phyloP scores from a whole-genome alignment of 2,888 invertebrate species.

The Drosophila eohydei region DNA sequence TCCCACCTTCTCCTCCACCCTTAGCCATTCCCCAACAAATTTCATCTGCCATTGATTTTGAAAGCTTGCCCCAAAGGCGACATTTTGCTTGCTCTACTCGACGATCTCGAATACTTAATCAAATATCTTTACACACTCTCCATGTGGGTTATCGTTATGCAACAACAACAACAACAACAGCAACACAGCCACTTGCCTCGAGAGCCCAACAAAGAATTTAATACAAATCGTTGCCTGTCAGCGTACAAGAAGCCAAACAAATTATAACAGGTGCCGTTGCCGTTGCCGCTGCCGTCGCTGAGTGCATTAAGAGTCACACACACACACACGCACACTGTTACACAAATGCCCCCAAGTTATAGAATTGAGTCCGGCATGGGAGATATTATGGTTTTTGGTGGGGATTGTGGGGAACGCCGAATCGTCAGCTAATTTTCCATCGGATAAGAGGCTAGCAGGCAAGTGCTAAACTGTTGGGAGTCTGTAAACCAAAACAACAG shows the following conservation, averaged over 20 bases:
- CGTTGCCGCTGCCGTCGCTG: constrained; percentile 19
- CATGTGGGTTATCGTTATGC: constrained; percentile 55
- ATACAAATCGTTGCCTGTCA: constrained; percentile 76
- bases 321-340: constrained; percentile 10
- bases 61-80: constrained; percentile 37
- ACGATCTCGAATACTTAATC: constrained; percentile 59
- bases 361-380: constrained; percentile 24
- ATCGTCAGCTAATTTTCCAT: constrained; percentile 55
- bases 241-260: constrained; percentile 78
- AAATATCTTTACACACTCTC: constrained; percentile 55
- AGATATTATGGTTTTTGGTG: neutral
- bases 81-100: neutral
- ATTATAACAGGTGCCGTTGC: constrained; percentile 75
- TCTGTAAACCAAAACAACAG: constrained; percentile 56
- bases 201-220: constrained; percentile 62
- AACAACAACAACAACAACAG: constrained; percentile 52
- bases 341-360: constrained; percentile 39
- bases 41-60: constrained; percentile 60
- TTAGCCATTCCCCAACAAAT: constrained; percentile 54
- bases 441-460: constrained; percentile 25
- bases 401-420: constrained; percentile 2
- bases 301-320: constrained; percentile 53
- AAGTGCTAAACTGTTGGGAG: constrained; percentile 49
- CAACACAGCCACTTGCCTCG: constrained; percentile 44
- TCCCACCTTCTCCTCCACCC: neutral